Conservation (phyloP, 2,113 vertebrate genomes). For the Charina bottae region DNA sequence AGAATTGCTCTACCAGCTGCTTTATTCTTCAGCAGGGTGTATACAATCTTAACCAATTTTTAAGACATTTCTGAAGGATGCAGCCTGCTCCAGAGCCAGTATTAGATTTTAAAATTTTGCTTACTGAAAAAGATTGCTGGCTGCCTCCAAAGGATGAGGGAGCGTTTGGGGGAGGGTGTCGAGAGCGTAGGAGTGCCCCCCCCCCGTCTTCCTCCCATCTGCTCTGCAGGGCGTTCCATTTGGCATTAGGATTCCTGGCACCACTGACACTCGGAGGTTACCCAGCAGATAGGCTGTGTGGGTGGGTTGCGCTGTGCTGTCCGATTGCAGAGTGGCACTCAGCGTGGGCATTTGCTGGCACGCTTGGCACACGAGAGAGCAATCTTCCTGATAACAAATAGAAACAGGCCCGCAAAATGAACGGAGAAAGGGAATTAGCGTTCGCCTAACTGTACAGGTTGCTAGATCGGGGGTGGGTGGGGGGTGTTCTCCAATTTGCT, state of each 20-base stretch:
- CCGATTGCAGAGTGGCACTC: neutral
- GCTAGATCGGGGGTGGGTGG: slow-evolving; percentile 70
- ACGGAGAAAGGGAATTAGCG: fast-evolving
- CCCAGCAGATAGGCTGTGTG: neutral
- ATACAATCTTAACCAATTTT: slow-evolving; percentile 71
- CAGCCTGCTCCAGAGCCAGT: slow-evolving; percentile 76
- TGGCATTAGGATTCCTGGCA: no score
- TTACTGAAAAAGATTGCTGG: slow-evolving; percentile 63
- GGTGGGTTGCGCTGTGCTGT: no score
- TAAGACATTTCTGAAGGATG: slow-evolving; percentile 72
- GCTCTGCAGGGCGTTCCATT: slow-evolving; percentile 40
- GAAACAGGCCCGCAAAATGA: neutral
- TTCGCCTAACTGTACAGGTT: slow-evolving; percentile 87
- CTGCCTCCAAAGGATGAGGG: slow-evolving; percentile 52
- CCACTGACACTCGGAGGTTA: neutral
- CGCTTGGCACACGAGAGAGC: neutral
- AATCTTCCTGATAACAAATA: neutral
- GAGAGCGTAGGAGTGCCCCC: neutral
- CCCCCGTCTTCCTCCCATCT: neutral
- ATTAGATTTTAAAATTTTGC: slow-evolving; percentile 70
- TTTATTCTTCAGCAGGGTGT: slow-evolving; percentile 76
- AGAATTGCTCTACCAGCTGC: slow-evolving; percentile 80
- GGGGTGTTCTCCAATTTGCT: no score
- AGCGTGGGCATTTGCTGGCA: neutral
- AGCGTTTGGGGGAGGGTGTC: neutral